Evolutionary conservation across 2,797 vertebrate species (phyloP).

Genomic region (Harpagifer antarcticus): DNA sequence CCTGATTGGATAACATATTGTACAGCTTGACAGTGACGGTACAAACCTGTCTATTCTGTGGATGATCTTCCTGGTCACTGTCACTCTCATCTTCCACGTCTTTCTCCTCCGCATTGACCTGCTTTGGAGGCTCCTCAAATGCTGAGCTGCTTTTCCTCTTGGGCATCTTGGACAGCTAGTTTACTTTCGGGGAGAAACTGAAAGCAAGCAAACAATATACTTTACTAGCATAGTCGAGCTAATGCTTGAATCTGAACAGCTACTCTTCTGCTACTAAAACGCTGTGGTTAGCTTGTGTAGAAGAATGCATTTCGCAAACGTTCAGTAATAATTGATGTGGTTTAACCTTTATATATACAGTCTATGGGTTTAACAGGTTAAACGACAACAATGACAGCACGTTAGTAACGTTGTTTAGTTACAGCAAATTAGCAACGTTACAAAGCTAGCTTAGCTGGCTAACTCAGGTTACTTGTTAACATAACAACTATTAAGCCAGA

Average conservation of each 20-base stretch:
- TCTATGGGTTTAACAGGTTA: not conserved
- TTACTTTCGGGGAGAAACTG: not conserved
- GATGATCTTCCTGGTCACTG: conserved; percentile 21
- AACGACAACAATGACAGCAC: not conserved
- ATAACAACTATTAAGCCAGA: not conserved
- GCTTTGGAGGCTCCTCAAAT: conserved; percentile 61
- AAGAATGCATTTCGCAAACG: not conserved
- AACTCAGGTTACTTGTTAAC: conserved; percentile 18
- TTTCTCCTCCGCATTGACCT: conserved; percentile 42
- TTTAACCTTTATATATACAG: no score
- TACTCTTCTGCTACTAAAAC: not conserved
- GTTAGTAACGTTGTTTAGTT: not conserved
- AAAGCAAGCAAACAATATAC: conserved; percentile 1
- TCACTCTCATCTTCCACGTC: conserved; percentile 37
- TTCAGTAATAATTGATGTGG: not conserved
- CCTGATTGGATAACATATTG: no score
- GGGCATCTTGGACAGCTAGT: conserved; percentile 71
- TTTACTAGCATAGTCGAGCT: not conserved
- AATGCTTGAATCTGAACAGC: not conserved
- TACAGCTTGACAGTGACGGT: not conserved
- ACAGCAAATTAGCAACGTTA: conserved; percentile 3
- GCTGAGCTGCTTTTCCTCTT: conserved; percentile 72
- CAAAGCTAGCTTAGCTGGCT: conserved; percentile 41
- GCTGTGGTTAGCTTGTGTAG: not conserved
- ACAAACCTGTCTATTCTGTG: conserved; percentile 42